Conservation (phyloP, 2,888 invertebrate genomes). For the Keiferia lycopersicella region DNA sequence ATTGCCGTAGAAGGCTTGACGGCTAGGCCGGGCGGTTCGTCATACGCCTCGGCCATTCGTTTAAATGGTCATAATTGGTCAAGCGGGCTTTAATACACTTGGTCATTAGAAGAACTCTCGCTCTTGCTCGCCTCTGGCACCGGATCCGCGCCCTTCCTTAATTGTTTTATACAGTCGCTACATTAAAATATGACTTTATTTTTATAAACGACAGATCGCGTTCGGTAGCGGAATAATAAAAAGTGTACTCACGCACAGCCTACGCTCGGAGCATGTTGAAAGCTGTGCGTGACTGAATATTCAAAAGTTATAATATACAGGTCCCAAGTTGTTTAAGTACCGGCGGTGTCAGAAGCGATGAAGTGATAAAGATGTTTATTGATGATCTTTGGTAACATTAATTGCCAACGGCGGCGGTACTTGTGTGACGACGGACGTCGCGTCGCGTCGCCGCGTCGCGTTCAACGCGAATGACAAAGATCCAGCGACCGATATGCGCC, state of each 20-base stretch:
- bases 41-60: constrained; percentile 63
- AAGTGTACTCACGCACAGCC: constrained; percentile 38
- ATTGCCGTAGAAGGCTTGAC: constrained; percentile 74
- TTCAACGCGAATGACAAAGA: constrained; percentile 76
- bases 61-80: constrained; percentile 77
- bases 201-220: constrained; percentile 41
- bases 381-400: constrained; percentile 78
- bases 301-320: constrained; percentile 64
- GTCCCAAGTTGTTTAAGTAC: constrained; percentile 67
- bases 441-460: constrained; percentile 50
- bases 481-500: constrained; percentile 63
- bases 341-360: constrained; percentile 70
- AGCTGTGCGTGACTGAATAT: constrained; percentile 73
- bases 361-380: constrained; percentile 80
- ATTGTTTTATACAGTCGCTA: constrained; percentile 40
- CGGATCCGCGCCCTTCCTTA: constrained; percentile 35
- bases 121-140: constrained; percentile 32
- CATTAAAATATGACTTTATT: constrained; percentile 35
- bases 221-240: constrained; percentile 48
- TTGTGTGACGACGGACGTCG: constrained; percentile 55
- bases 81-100: constrained; percentile 59
- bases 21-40: constrained; percentile 59
- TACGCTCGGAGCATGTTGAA: constrained; percentile 50
- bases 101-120: constrained; percentile 63
- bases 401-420: constrained; percentile 77